Evolutionary conservation across 2,797 vertebrate species (phyloP).

Genomic region (Sebastes steindachneri): DNA sequence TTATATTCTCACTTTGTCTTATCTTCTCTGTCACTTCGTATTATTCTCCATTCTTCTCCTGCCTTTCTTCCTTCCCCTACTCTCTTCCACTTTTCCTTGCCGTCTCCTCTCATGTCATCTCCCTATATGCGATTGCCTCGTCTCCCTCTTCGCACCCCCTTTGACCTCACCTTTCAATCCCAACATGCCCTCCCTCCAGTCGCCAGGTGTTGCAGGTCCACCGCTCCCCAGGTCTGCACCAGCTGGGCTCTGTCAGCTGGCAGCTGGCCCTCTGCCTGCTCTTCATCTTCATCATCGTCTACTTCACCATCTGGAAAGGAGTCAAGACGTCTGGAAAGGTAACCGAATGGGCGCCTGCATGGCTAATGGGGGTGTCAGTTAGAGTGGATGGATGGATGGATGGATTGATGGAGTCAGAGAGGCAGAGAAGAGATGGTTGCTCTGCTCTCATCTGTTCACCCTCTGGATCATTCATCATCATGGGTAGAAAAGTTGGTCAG

Average conservation of each 20-base stretch:
- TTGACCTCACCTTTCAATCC: neutral
- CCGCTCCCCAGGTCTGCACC: constrained; percentile 91
- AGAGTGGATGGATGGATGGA: constrained; percentile 47
- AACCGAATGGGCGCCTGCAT: constrained; percentile 52
- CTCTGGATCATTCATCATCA: constrained; percentile 37
- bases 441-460: constrained; percentile 14
- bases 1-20: neutral
- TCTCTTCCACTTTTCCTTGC: neutral
- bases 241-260: constrained; percentile 95
- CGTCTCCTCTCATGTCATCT: neutral
- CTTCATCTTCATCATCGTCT: constrained; percentile 95
- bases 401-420: constrained; percentile 13
- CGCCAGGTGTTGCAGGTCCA: constrained; percentile 95
- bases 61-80: neutral
- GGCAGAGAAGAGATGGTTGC: neutral
- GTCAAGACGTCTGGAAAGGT: constrained; percentile 99
- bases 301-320: constrained; percentile 99
- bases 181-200: constrained; percentile 73
- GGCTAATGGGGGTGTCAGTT: constrained; percentile 58
- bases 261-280: constrained; percentile 94
- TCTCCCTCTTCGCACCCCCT: neutral
- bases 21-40: neutral
- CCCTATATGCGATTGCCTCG: neutral
- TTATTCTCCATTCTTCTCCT: constrained; percentile 8
- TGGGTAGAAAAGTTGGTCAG: constrained; percentile 7